Conservation (phyloP, 2,113 vertebrate genomes). For the Microtus pennsylvanicus region DNA sequence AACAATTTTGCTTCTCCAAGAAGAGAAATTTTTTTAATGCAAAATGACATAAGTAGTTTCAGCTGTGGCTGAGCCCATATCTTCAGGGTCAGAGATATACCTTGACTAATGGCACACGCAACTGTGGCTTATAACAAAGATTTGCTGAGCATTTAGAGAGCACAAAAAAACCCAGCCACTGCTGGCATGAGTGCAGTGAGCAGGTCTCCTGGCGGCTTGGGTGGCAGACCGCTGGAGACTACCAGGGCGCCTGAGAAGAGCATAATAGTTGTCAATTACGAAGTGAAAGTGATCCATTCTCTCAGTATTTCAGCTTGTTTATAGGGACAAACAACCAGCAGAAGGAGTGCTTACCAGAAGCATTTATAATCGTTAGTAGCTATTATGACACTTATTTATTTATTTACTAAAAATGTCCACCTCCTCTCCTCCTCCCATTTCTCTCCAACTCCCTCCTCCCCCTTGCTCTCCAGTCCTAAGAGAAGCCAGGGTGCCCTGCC, state of each 20-base stretch:
- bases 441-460: too few relatives aligned
- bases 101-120: neutral
- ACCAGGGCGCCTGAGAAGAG: too few relatives aligned
- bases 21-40: neutral
- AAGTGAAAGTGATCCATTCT: too few relatives aligned
- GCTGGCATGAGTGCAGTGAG: neutral
- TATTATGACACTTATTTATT: neutral
- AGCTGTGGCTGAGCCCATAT: neutral
- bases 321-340: too few relatives aligned
- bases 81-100: neutral
- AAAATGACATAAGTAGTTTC: neutral
- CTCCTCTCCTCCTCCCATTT: too few relatives aligned
- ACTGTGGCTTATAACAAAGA: too few relatives aligned
- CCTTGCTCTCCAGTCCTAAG: too few relatives aligned
- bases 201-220: neutral
- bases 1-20: neutral
- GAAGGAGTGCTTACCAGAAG: neutral
- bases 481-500: too few relatives aligned
- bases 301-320: neutral
- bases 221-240: too few relatives aligned
- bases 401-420: too few relatives aligned
- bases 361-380: too few relatives aligned
- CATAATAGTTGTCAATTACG: too few relatives aligned
- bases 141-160: neutral
- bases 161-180: neutral